Conservation (phyloP, 2,113 vertebrate species). For the Malurus cyaneus region DNA sequence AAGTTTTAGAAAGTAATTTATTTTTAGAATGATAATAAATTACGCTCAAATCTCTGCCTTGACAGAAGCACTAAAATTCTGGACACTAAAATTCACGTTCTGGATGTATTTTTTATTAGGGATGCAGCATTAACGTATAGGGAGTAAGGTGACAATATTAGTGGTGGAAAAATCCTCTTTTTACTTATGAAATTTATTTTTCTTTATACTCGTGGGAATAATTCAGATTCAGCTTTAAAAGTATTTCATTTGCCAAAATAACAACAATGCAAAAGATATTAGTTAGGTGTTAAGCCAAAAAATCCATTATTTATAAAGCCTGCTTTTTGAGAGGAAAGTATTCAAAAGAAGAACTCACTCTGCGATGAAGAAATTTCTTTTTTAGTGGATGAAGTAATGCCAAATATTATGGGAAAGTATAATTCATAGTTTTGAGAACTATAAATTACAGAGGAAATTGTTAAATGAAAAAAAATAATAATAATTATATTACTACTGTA, state of each 20-base stretch:
- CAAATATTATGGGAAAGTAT: neutral
- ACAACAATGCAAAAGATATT: neutral
- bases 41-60: neutral
- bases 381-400: neutral
- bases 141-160: neutral
- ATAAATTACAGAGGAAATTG: neutral
- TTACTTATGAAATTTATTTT: neutral
- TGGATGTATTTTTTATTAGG: neutral
- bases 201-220: neutral
- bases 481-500: neutral
- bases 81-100: neutral
- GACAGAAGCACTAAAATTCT: neutral
- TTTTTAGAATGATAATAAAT: neutral
- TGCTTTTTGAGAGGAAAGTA: neutral
- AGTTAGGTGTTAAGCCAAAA: neutral
- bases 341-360: neutral
- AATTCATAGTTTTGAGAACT: neutral
- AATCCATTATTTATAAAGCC: neutral
- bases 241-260: neutral
- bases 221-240: neutral
- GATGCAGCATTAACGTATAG: rapidly evolving
- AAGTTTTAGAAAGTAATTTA: neutral
- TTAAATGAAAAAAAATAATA: neutral
- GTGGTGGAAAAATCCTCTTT: neutral
- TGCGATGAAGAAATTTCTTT: neutral